Base-by-base conservation (phyloP, 1,140 invertebrate species). In the Cepaea nemoralis region DNA sequence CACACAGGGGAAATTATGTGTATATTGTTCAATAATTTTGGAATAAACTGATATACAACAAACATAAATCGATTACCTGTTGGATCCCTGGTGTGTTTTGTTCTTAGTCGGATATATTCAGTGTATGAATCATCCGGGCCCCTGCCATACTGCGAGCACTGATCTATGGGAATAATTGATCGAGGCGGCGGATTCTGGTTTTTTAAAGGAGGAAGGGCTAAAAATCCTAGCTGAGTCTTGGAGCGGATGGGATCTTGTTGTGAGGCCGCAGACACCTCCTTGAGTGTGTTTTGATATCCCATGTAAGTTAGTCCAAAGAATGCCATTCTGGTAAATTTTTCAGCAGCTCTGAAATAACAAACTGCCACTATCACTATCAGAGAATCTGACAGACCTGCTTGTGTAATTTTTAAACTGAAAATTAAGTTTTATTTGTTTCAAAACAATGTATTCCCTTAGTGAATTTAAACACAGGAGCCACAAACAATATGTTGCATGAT, bases 271-370 rank as follows among this genome's bases (percentile, higher is more conserved):
- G 89, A 87, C 14, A 83, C 82, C 82, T 91, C 88, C 33, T 88
- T 83, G 35, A 91, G 85, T 24, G 83, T 85, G 78, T 91, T 88
- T 78, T 91, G 91, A 71, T 90, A 91, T 3, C 91, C 91, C 24
- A 91, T 73, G 37, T 91, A 88, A 24, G 89, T 88, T 12, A 91
- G 69, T 40, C 89, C 89, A 82, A 91, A 91, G 73, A 91, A 91
- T 63, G 90, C 82, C 91, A 91, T 91, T 71, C 3, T 83, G 78
- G n/a, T n/a, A n/a, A n/a, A n/a, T n/a, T n/a, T n/a, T n/a, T n/a
- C n/a, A n/a, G n/a, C n/a, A n/a, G n/a, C n/a, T n/a, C n/a, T n/a
- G n/a, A n/a, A n/a, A n/a, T n/a, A n/a, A n/a, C n/a, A n/a, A n/a
- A n/a, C n/a, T n/a, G n/a, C n/a, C n/a, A n/a, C n/a, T n/a, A n/a